Evolutionary conservation across 2,888 invertebrate genomes (phyloP).

Genomic region (Acanthosepion pharaonis): DNA sequence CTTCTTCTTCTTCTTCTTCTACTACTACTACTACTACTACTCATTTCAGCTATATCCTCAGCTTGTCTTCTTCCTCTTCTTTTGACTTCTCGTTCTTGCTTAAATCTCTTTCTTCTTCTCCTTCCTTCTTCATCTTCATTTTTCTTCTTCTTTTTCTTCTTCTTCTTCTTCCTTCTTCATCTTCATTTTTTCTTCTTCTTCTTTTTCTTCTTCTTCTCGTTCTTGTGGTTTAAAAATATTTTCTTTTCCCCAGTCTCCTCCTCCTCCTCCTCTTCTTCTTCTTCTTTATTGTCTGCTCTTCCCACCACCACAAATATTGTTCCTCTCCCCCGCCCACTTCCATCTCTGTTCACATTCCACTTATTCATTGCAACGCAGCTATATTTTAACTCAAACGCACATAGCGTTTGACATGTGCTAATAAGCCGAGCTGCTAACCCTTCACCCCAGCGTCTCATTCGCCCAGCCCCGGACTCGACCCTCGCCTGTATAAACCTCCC

Average conservation of each 20-base stretch:
- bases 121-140: no score
- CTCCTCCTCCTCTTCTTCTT: not conserved
- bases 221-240: no score
- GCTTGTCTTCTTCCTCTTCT: no score
- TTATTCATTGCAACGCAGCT: not conserved
- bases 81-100: no score
- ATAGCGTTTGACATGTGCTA: constrained; percentile 2
- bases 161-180: no score
- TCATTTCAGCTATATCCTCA: no score
- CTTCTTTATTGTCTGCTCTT: not conserved
- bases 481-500: not conserved
- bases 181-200: no score
- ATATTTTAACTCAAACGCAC: not conserved
- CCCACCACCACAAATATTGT: not conserved
- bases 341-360: not conserved
- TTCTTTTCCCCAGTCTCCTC: no score
- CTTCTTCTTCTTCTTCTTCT: not conserved
- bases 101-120: no score
- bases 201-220: not conserved
- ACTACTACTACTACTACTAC: no score
- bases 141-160: not conserved
- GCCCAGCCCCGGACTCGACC: not conserved
- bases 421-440: not conserved
- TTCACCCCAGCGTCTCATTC: not conserved
- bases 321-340: not conserved